Percentiles rank a stretch among this genome's conserved stretches.
Evolutionary conservation across 2,888 invertebrate genomes (phyloP).

Genomic region (Papilio demoleus): DNA sequence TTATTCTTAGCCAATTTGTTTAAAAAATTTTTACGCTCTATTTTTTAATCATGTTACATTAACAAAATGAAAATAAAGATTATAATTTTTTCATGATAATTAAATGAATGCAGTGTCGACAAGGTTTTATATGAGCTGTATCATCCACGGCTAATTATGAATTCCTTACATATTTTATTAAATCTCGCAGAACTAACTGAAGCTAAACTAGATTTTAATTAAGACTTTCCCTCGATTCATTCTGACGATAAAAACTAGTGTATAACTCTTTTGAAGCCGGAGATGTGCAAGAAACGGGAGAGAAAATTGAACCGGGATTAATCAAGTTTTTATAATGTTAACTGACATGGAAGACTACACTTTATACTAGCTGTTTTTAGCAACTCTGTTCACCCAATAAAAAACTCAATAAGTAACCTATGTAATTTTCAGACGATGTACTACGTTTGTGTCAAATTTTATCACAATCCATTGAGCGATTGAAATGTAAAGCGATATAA

Average conservation of each 20-base stretch:
- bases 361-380: not conserved
- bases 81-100: not conserved
- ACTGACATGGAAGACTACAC: not conserved
- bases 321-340: slow-evolving; percentile 10
- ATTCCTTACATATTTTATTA: slow-evolving; percentile 33
- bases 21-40: too few relatives aligned
- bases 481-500: too few relatives aligned
- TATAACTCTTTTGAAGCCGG: slow-evolving; percentile 26
- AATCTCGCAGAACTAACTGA: slow-evolving; percentile 23
- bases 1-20: too few relatives aligned
- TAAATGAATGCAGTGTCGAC: not conserved
- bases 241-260: slow-evolving; percentile 28
- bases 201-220: slow-evolving; percentile 39
- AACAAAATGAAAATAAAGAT: too few relatives aligned
- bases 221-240: slow-evolving; percentile 28
- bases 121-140: slow-evolving; percentile 7
- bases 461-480: too few relatives aligned
- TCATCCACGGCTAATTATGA: slow-evolving; percentile 22
- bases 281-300: not conserved
- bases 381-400: too few relatives aligned
- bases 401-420: too few relatives aligned
- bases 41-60: too few relatives aligned
- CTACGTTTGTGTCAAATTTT: too few relatives aligned
- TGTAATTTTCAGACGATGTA: too few relatives aligned
- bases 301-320: slow-evolving; percentile 4